Conservation (phyloP, 2,888 invertebrate genomes). For the Apotomis betuletana region DNA sequence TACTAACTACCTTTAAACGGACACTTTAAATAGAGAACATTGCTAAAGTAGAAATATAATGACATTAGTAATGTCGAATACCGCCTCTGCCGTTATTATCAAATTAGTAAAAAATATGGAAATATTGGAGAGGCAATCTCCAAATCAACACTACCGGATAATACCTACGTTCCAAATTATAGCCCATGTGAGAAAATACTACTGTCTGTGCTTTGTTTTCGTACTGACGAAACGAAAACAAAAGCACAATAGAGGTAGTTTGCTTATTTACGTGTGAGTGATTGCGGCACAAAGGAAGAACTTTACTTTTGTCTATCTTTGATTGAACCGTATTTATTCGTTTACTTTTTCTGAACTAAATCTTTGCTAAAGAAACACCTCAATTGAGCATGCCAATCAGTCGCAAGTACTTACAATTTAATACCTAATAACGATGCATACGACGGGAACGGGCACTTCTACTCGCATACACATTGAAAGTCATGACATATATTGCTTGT, state of each 20-base stretch:
- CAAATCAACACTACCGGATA: not conserved
- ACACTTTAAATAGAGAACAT: too few relatives aligned
- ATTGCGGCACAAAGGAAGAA: not conserved
- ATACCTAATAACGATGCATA: too few relatives aligned
- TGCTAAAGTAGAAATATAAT: too few relatives aligned
- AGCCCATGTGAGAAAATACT: not conserved
- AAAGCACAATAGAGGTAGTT: slow-evolving; percentile 9
- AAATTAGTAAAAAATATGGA: not conserved
- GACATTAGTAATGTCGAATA: too few relatives aligned
- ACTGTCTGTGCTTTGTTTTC: not conserved
- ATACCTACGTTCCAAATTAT: not conserved
- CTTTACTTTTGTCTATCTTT: not conserved
- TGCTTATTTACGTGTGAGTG: slow-evolving; percentile 11
- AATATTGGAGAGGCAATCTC: not conserved
- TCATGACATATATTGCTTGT: too few relatives aligned
- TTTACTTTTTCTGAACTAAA: not conserved
- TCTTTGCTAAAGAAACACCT: too few relatives aligned
- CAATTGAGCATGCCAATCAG: too few relatives aligned
- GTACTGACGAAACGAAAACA: slow-evolving; percentile 9
- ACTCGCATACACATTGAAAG: too few relatives aligned
- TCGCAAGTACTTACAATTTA: too few relatives aligned
- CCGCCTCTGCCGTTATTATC: too few relatives aligned
- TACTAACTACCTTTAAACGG: too few relatives aligned
- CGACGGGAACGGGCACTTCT: too few relatives aligned
- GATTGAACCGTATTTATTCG: not conserved